Base-by-base conservation (phyloP, 2,888 invertebrate genomes). In the Callyntrura sp. region DNA sequence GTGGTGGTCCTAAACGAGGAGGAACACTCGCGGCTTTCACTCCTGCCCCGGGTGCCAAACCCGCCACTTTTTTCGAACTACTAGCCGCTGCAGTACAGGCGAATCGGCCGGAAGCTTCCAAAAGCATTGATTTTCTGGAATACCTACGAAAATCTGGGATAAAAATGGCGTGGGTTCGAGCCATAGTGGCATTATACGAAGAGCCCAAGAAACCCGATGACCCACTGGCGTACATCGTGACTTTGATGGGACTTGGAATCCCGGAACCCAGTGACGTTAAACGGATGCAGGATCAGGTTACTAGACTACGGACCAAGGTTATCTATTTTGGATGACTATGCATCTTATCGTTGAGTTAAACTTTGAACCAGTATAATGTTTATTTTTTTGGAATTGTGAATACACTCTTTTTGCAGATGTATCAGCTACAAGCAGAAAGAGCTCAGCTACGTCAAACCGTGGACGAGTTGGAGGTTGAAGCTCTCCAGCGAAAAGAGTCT, bases 161-260 rank as follows among this genome's bases (percentile, higher is more conserved):
- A n/a, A 91, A 88, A 43, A 73, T 43, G 48, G 90, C 90, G 9
- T 73, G 85, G 68, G 85, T 88, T 20, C 57, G 90, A 70, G 85
- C 88, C 11, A 81, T 91, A 9, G 90, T 91, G 14, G 90, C 90
- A 17, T 48, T 91, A 12, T 91, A 91, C 25, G 90, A 91, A 76
- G 90, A 91, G 20, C n/a, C 43, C 0, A 51, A 82, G 12, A 91
- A 91, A 57, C 90, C 90, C 9, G 90, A 91, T 76, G 90, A 91
- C 48, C 88, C 88, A 4, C 65, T 85, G 3, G 20, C 70, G n/a
- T 91, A 88, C 82, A 88, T 91, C 35, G 14, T 85, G 1, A 81
- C 43, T 6, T 68, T 91, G 25, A 79, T 91, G 88, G 90, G 90
- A 20, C 43, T 51, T 2, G 90, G 90, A 1, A 91, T 88, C n/a